Evolutionary conservation across 1,140 invertebrate genomes (phyloP).

Genomic region (Cardiocondyla obscurior): DNA sequence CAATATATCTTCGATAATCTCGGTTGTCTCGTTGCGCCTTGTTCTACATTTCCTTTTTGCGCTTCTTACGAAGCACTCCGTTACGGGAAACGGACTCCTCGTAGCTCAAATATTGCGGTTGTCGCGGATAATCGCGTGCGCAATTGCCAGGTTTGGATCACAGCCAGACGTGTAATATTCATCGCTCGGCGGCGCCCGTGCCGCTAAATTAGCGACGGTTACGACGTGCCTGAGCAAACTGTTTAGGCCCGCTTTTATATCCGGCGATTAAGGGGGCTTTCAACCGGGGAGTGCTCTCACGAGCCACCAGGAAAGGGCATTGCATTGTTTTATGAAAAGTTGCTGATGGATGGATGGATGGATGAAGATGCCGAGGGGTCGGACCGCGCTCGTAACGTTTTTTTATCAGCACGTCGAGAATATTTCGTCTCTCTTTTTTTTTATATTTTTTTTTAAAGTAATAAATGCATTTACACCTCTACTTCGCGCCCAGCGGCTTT

Average conservation of each 20-base stretch:
- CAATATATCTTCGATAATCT: not conserved
- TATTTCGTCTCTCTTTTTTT: no score
- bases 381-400: constrained; percentile 9
- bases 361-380: constrained; percentile 3
- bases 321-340: constrained; percentile 66
- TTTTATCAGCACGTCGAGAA: constrained; percentile 21
- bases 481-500: not conserved
- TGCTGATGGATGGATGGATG: constrained; percentile 44
- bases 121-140: constrained; percentile 33
- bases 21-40: not conserved
- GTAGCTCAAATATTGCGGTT: constrained; percentile 8
- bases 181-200: constrained; percentile 21
- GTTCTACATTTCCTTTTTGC: not conserved
- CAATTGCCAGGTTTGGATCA: constrained; percentile 55
- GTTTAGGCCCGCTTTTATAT: constrained; percentile 64
- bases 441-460: constrained; percentile 7
- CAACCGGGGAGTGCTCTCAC: constrained; percentile 22
- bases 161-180: constrained; percentile 60
- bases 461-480: constrained; percentile 8
- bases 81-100: constrained; percentile 38
- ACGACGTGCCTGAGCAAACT: constrained; percentile 61
- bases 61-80: not conserved
- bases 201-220: constrained; percentile 66
- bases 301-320: not conserved
- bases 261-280: constrained; percentile 63